Evolutionary conservation across 2,888 invertebrate species (phyloP), one percentile per base, ranked within the genome.

Genomic region (Dorcus hopei): DNA sequence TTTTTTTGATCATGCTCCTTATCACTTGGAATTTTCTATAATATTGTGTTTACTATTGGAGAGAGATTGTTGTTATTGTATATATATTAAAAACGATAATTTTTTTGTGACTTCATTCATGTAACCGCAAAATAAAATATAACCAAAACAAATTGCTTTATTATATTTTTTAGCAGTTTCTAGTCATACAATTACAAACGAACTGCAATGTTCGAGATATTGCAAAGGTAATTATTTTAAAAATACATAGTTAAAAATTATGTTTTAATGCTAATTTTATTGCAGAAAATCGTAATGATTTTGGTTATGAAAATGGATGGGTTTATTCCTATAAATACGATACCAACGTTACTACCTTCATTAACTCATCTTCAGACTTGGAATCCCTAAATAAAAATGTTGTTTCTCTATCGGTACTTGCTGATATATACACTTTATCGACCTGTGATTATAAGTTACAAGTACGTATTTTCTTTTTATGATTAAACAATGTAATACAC

Each of bases 121-220:
- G 1, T 4, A 6, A 4, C 26, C 26, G 26, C 5, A 33, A 33
- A 33, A 33, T 33, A 4, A 33, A 33, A 33, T 6, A 33, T 33
- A 7, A 14, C 14, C 14, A 14, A 33, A 33, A 33, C 26, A 33
- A 7, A 5, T 33, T 4, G 26, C 26, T 33, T 33, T 33, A 33
- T 33, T 33, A 33, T 33, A 33, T 33, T 33, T 33, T 33, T 33
- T 33, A 33, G 26, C 26, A 33, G 11, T 45, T 45, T 45, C 23
- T 19, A 45, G 45, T 19, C 23, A 45, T 19, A 8, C 45, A 45
- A 45, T 45, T 19, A 11, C 23, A 45, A 45, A 7, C 14, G 45
- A 16, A 45, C 63, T 65, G 47, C 59, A 63, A 43, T 68, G 68
- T 53, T 66, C 67, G 23, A 65, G 67, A 45, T 67, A 68, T 53